Percentiles rank a stretch among this genome's conserved stretches.
These are phyloP conservation scores for Arrhopalites spinosus DNA, from an alignment of 2,888 invertebrate genomes.

Conservation along the genomic window DNA sequence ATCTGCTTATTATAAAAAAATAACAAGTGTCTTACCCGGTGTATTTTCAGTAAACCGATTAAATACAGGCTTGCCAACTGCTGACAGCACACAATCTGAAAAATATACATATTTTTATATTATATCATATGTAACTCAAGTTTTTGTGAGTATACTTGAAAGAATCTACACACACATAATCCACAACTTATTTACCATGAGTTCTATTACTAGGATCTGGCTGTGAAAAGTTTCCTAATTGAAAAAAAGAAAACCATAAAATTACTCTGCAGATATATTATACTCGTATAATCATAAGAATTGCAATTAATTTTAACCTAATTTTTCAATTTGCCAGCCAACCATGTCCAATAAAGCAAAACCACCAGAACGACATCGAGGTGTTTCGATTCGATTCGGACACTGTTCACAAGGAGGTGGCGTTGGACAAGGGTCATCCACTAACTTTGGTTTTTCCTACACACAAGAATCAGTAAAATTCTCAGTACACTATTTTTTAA, in stretches of 20 bases:
- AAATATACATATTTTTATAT: not conserved
- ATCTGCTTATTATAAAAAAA: too few relatives aligned
- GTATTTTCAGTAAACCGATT: conserved; percentile 76
- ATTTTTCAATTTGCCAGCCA: conserved; percentile 63
- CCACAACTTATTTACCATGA: conserved; percentile 59
- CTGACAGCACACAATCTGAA: conserved; percentile 83
- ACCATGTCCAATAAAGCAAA: conserved; percentile 66
- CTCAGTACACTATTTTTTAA: not conserved
- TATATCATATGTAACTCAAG: not conserved
- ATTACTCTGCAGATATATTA: too few relatives aligned
- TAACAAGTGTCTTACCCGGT: too few relatives aligned
- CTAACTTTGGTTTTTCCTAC: conserved; percentile 65
- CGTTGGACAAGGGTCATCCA: conserved; percentile 68
- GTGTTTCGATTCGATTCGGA: conserved; percentile 62
- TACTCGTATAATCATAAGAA: too few relatives aligned
- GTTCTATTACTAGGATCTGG: conserved; percentile 64
- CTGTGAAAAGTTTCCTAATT: conserved; percentile 67
- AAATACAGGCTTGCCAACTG: conserved; percentile 91
- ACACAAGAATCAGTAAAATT: not conserved
- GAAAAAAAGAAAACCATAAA: too few relatives aligned
- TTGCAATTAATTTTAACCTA: too few relatives aligned
- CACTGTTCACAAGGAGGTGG: conserved; percentile 68
- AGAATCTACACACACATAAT: not conserved
- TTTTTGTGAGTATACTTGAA: not conserved
- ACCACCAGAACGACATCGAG: conserved; percentile 66